Conservation (phyloP, 2,888 invertebrate species). For the Uropetala carovei region DNA sequence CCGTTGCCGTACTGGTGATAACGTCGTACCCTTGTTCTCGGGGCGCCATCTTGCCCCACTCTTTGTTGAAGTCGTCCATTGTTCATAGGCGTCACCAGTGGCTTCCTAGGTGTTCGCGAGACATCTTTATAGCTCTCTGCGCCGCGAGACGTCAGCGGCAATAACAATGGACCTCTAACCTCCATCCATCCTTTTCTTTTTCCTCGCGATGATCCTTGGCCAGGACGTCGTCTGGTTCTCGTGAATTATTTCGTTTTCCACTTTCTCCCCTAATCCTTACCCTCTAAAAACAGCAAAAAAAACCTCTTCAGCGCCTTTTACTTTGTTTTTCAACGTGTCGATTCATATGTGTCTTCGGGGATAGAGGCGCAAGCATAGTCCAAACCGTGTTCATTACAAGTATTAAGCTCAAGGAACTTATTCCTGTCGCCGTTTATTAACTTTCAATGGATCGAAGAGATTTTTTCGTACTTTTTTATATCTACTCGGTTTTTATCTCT, state of each 20-base stretch:
- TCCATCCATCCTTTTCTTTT: neutral
- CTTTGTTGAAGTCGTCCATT: neutral
- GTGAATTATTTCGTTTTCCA: slow-evolving; percentile 5
- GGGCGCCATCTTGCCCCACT: neutral
- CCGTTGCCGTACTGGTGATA: neutral
- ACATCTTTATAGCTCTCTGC: slow-evolving; percentile 9
- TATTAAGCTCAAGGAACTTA: too few species aligned
- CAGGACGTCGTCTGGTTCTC: neutral
- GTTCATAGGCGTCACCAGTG: slow-evolving; percentile 11
- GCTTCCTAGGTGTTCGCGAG: neutral
- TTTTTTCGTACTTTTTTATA: too few species aligned
- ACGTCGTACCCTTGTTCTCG: neutral
- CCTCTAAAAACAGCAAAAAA: neutral
- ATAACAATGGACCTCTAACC: slow-evolving; percentile 5
- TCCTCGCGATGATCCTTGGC: neutral
- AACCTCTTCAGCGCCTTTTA: neutral
- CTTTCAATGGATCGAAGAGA: too few species aligned
- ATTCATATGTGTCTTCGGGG: too few species aligned
- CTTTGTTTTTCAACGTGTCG: neutral
- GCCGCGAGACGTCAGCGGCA: slow-evolving; percentile 1
- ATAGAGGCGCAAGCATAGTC: too few species aligned
- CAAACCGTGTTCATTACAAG: too few species aligned
- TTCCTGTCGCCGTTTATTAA: too few species aligned
- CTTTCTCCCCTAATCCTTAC: neutral
- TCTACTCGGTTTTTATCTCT: too few species aligned